Evolutionary conservation across 2,888 invertebrate species (phyloP).

Genomic region (Cataglyphis altisquamis): DNA sequence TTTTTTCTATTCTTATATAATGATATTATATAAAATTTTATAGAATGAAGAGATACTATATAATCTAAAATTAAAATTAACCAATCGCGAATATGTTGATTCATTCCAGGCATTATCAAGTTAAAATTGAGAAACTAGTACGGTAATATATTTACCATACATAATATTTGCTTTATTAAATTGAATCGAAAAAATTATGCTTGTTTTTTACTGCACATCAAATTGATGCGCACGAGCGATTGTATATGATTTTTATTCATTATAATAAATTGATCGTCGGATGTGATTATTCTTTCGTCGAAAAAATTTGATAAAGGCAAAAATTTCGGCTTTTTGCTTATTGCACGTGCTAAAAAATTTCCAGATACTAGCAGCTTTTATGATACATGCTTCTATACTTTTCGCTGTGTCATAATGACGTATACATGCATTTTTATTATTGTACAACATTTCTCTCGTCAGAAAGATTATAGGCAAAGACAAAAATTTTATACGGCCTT

Average conservation of each 20-base stretch:
- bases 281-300: neutral
- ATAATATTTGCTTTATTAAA: neutral
- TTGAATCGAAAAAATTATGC: slow-evolving; percentile 8
- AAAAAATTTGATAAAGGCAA: neutral
- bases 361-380: neutral
- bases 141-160: slow-evolving; percentile 43
- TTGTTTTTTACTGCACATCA: neutral
- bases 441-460: neutral
- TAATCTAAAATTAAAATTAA: neutral
- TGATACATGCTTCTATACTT: neutral
- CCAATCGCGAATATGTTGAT: neutral
- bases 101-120: neutral
- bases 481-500: neutral
- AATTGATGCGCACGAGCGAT: neutral
- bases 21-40: neutral
- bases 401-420: slow-evolving; percentile 3
- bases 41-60: neutral
- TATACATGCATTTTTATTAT: slow-evolving; percentile 16
- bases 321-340: neutral
- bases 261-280: neutral
- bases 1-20: neutral
- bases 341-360: neutral
- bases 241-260: neutral
- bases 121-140: neutral
- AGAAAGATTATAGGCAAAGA: neutral